Percentiles rank a stretch among this genome's conserved stretches.
Evolutionary conservation across 2,113 vertebrate genomes (phyloP).

Genomic region (Macquaria australasica): DNA sequence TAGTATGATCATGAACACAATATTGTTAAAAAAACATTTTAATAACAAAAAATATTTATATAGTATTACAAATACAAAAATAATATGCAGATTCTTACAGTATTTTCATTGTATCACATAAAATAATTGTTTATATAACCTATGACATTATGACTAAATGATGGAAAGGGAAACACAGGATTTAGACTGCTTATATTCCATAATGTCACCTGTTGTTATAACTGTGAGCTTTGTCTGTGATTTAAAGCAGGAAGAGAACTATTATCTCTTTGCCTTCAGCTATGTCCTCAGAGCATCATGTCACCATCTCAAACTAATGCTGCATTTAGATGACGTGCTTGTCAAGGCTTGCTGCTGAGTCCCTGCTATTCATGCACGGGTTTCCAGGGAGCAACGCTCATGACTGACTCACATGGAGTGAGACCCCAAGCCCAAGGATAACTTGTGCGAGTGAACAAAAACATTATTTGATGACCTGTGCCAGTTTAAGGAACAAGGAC

Average conservation of each 20-base stretch:
- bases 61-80: not conserved
- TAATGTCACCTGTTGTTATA: constrained; percentile 65
- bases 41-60: not conserved
- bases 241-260: constrained; percentile 61
- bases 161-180: constrained; percentile 9
- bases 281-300: constrained; percentile 67
- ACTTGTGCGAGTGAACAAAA: constrained; percentile 50
- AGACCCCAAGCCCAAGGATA: constrained; percentile 59
- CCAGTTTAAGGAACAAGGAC: constrained; percentile 48
- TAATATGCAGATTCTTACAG: not conserved
- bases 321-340: constrained; percentile 69
- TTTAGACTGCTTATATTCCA: constrained; percentile 26
- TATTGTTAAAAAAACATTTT: not conserved
- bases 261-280: constrained; percentile 70
- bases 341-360: constrained; percentile 77
- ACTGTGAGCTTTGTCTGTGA: constrained; percentile 51
- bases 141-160: not conserved
- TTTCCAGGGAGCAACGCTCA: constrained; percentile 60
- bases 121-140: not conserved
- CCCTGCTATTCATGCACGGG: constrained; percentile 63
- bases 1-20: not conserved
- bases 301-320: constrained; percentile 65
- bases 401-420: constrained; percentile 68
- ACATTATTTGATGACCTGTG: constrained; percentile 59
- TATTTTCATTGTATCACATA: not conserved